These are phyloP conservation scores for Leucophenga maculata DNA, from an alignment of 2,888 invertebrate species.

Conservation along the genomic window DNA sequence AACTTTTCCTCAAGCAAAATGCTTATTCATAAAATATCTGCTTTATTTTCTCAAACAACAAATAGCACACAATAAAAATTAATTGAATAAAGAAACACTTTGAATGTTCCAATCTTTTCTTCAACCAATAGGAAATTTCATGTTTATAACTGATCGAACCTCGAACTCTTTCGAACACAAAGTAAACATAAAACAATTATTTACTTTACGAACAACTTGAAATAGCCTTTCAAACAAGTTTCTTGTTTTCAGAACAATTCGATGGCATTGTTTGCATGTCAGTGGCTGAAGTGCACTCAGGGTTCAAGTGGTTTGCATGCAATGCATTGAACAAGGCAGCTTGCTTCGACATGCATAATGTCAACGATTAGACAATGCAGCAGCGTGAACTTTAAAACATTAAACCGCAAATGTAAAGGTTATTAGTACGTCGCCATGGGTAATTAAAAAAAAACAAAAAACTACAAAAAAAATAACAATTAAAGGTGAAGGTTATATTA, in stretches of 20 bases:
- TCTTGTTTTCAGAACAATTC: conserved; percentile 9
- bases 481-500: no score
- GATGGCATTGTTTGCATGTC: conserved; percentile 8
- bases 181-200: background rate
- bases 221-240: conserved; percentile 6
- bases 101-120: background rate
- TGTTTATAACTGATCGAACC: no score
- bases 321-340: background rate
- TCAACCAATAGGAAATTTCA: no score
- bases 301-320: conserved; percentile 9
- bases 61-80: no score
- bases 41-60: no score
- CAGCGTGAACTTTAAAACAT: background rate
- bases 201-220: background rate
- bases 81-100: no score
- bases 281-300: conserved; percentile 1
- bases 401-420: background rate
- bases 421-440: background rate
- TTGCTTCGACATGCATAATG: background rate
- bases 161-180: background rate
- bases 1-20: no score
- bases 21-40: no score
- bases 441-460: no score
- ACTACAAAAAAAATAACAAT: no score
- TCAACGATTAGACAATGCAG: conserved; percentile 6